Evolutionary conservation across 23 tunicate species (phyloP), one percentile per base, ranked within the genome.

Genomic region (Ciona savignyi): DNA sequence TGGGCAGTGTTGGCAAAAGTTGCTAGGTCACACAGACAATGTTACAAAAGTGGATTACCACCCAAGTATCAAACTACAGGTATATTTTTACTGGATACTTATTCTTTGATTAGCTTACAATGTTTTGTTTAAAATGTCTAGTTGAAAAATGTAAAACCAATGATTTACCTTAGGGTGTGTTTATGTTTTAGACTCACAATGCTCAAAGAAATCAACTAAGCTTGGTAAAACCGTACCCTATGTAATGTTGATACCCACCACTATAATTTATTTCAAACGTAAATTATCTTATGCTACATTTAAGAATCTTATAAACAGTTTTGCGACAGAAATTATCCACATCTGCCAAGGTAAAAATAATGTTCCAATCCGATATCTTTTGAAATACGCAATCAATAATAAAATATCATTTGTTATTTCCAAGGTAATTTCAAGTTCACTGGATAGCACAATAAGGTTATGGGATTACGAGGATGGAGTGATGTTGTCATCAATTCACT

Each of bases 401-500:
- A 72, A 24, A 11, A 25, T 48, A 24, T 49, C 20, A 22, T 63
- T 62, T 74, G 15, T 61, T 22, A 6, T 34, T 66, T 70, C 35
- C 32, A 25, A 85, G 92, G 60, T 85, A 25, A 25, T 90, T 15
- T 78, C 97, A 23, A 33, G 81, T 60, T 83, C 97, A 2, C 62
- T 83, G 9, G 85, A 83, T 75, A 51, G 78, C 15, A 75, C 84
- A 20, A 64, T 90, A 3, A 74, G 51, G 21, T 27, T 76, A 19
- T 90, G 97, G 97, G 97, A 90, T 75, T 90, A 83, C 78, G 89
- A 83, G 63, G 90, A 84, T 74, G 97, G 97, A 28, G 30, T 75
- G 33, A 30, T 74, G 32, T 84, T 90, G 15, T 25, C 34, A 51
- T 31, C 89, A 29, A 68, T 25, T 48, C 26, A 63, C 4, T 27